Evolutionary conservation across 2,888 invertebrate species (phyloP).

Genomic region (Meteorus colon): DNA sequence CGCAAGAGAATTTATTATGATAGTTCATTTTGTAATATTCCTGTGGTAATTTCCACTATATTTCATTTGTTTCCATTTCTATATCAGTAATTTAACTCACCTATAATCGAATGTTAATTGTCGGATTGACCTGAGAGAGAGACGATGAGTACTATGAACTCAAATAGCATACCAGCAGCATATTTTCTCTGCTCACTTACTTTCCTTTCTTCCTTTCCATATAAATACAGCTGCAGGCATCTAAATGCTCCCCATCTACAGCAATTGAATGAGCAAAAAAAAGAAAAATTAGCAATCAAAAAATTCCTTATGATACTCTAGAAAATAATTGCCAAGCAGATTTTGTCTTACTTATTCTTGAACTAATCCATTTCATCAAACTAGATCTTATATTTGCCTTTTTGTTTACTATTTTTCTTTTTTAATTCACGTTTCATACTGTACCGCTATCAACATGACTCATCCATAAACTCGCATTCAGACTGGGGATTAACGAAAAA

Average conservation of each 20-base stretch:
- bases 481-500: slow-evolving; percentile 26
- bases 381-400: background rate
- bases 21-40: background rate
- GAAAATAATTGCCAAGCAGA: background rate
- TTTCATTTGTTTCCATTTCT: slow-evolving; percentile 7
- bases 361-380: background rate
- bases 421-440: background rate
- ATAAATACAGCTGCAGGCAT: slow-evolving; percentile 33
- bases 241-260: slow-evolving; percentile 17
- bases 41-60: background rate
- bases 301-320: background rate
- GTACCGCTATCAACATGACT: slow-evolving; percentile 38
- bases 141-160: slow-evolving; percentile 1
- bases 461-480: slow-evolving; percentile 13
- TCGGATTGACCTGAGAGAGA: background rate
- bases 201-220: slow-evolving; percentile 52
- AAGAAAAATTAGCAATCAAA: background rate
- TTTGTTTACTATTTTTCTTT: background rate
- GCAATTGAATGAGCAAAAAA: background rate
- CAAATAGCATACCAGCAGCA: background rate
- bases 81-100: background rate
- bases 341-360: background rate
- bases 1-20: too few species aligned
- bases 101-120: background rate
- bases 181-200: slow-evolving; percentile 48